Evolutionary conservation across 2,888 invertebrate species (phyloP).

Genomic region (Ectemnius continuus): DNA sequence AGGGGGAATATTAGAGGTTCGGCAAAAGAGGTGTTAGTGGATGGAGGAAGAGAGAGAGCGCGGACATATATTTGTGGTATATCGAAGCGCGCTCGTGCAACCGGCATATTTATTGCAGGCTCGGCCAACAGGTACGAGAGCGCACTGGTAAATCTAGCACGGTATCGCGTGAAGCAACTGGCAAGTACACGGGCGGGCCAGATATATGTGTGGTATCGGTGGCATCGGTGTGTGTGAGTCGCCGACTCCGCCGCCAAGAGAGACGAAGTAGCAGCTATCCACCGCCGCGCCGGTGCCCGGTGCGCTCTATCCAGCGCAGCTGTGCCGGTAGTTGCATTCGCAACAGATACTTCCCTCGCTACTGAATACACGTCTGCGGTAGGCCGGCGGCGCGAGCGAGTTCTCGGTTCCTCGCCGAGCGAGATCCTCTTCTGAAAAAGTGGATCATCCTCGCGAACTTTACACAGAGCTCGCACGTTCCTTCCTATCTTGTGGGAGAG

Average conservation of each 20-base stretch:
- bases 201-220: slow-evolving; percentile 51
- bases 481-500: too few species aligned
- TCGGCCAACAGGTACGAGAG: slow-evolving; percentile 16
- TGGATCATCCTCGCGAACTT: background rate
- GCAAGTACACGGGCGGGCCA: slow-evolving; percentile 45
- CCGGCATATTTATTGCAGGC: slow-evolving; percentile 50
- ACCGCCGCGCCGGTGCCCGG: too few species aligned
- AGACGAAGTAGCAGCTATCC: slow-evolving; percentile 5
- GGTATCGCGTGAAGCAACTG: slow-evolving; percentile 53
- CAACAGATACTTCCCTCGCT: slow-evolving; percentile 46
- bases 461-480: too few species aligned
- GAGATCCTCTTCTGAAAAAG: background rate
- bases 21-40: background rate
- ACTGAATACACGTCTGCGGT: slow-evolving; percentile 35
- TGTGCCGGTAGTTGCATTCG: slow-evolving; percentile 46
- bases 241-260: background rate
- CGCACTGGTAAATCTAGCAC: slow-evolving; percentile 51
- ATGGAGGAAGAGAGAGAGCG: too few species aligned
- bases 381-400: slow-evolving; percentile 27
- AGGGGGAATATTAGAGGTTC: slow-evolving; percentile 26
- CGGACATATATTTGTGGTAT: slow-evolving; percentile 3
- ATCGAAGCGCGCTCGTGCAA: slow-evolving; percentile 33
- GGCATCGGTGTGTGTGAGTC: slow-evolving; percentile 34
- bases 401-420: background rate
- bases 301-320: slow-evolving; percentile 19